phyloP scores from a whole-genome alignment of 2,888 invertebrate species.

The Pheosia tremula region DNA sequence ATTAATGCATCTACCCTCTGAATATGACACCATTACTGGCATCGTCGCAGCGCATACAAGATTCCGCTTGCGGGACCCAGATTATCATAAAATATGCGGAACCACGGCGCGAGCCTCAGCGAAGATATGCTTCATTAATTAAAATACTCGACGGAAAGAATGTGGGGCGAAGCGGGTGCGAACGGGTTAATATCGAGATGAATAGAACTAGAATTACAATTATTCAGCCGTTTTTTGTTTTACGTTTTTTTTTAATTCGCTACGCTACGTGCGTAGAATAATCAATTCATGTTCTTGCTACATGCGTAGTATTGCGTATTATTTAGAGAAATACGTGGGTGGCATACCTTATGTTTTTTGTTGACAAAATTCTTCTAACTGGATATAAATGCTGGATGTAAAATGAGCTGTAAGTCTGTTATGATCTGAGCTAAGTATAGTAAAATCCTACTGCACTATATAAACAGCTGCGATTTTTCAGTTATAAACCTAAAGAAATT shows the following conservation, averaged over 20 bases:
- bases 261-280: background rate
- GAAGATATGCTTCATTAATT: constrained; percentile 27
- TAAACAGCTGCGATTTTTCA: too few species aligned
- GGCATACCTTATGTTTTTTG: too few species aligned
- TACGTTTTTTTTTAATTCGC: background rate
- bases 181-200: constrained; percentile 8
- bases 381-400: too few species aligned
- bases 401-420: too few species aligned
- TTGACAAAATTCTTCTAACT: too few species aligned
- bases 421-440: too few species aligned
- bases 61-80: constrained; percentile 10
- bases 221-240: background rate
- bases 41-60: constrained; percentile 12
- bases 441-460: too few species aligned
- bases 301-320: too few species aligned
- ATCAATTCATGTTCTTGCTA: background rate
- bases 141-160: constrained; percentile 22
- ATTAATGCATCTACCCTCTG: constrained; percentile 12
- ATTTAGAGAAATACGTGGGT: too few species aligned
- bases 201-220: constrained; percentile 7
- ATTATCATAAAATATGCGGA: constrained; percentile 20
- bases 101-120: constrained; percentile 10
- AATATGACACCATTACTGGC: constrained; percentile 11
- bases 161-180: constrained; percentile 12
- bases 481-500: background rate